phyloP scores from a whole-genome alignment of 2,797 vertebrate genomes.

The Gambelia wislizenii region DNA sequence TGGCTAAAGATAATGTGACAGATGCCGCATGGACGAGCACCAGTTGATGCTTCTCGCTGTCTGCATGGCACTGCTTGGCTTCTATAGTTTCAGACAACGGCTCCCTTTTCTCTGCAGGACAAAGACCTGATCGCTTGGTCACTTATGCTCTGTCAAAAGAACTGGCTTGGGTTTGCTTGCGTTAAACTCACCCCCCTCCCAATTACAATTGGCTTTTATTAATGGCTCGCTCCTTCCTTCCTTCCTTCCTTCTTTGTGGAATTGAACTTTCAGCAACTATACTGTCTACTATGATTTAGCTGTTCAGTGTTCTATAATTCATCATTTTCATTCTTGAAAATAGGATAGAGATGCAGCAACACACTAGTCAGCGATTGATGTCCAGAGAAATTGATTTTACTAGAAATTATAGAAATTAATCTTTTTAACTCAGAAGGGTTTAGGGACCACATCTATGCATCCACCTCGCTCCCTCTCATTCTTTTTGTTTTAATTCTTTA shows the following conservation, averaged over 20 bases:
- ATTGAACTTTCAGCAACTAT: not conserved
- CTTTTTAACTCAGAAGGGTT: not conserved
- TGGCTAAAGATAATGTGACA: rapidly evolving
- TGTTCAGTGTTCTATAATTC: not conserved
- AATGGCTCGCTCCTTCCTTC: not conserved
- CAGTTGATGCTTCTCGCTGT: not conserved
- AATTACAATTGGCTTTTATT: conserved; percentile 3
- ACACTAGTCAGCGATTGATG: not conserved
- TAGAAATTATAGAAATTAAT: too few species aligned
- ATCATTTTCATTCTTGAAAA: too few species aligned
- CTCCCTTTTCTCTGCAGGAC: not conserved
- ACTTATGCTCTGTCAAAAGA: not conserved
- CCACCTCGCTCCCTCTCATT: not conserved
- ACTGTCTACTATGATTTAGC: not conserved
- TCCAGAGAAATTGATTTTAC: not conserved
- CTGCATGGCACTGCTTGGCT: not conserved
- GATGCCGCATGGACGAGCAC: rapidly evolving
- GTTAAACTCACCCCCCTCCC: conserved; percentile 7
- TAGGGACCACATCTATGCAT: not conserved
- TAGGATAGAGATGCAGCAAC: not conserved
- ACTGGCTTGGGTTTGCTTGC: not conserved
- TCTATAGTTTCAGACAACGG: not conserved
- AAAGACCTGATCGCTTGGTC: rapidly evolving
- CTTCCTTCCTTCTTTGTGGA: not conserved
- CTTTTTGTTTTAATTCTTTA: too few species aligned